Percentiles rank a stretch among this genome's conserved stretches.
Evolutionary conservation across 2,888 invertebrate genomes (phyloP).

Genomic region (Punctoribates punctum): DNA sequence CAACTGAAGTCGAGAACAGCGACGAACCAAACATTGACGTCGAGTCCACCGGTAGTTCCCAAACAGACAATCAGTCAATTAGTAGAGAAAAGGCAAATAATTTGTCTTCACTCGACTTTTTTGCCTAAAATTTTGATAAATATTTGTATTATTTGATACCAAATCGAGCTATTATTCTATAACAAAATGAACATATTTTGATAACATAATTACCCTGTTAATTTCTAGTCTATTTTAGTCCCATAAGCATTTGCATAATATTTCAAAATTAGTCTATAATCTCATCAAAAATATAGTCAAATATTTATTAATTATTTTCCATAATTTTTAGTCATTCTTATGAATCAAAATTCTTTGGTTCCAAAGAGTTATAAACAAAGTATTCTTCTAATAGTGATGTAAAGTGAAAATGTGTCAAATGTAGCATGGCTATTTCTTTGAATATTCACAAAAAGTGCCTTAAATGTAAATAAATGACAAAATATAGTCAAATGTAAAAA

Average conservation of each 20-base stretch:
- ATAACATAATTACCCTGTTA: too few relatives aligned
- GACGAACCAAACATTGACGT: slow-evolving; percentile 29
- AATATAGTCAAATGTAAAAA: not conserved
- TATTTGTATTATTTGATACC: not conserved
- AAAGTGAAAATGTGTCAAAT: too few relatives aligned
- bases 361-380: too few relatives aligned
- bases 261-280: too few relatives aligned
- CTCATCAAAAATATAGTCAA: too few relatives aligned
- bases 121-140: not conserved
- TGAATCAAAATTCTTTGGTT: too few relatives aligned
- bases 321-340: too few relatives aligned
- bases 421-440: not conserved
- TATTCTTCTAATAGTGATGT: not conserved
- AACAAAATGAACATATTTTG: not conserved
- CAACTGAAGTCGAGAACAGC: not conserved
- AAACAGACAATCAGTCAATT: slow-evolving; percentile 16
- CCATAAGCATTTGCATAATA: too few relatives aligned
- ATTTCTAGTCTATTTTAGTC: too few relatives aligned
- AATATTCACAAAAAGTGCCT: slow-evolving; percentile 14
- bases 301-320: too few relatives aligned
- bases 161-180: not conserved
- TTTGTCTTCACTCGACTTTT: slow-evolving; percentile 25
- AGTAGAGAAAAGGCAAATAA: slow-evolving; percentile 25
- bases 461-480: slow-evolving; percentile 1
- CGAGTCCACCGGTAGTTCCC: slow-evolving; percentile 13